Evolutionary conservation across 2,888 invertebrate species (phyloP), one percentile per base, ranked within the genome.

Genomic region (Geotrupes spiniger): DNA sequence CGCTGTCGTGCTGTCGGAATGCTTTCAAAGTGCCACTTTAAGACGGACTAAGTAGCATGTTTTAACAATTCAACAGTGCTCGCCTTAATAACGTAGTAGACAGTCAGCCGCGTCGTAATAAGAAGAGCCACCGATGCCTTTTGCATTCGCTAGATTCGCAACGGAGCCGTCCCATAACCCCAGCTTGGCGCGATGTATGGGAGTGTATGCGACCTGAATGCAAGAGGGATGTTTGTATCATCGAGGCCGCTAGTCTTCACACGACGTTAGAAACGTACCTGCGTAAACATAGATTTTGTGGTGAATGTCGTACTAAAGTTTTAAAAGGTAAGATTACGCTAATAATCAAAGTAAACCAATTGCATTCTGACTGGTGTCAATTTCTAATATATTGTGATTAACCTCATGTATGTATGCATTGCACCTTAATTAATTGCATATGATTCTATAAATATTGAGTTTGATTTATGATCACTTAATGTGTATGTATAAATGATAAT

Each of bases 241-340:
- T 95, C 45, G 91, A 93, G 73, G 87, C 89, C 57, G 85, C 86
- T 65, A 87, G 86, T 57, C 76, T 95, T 52, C 85, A 91, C 64
- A 85, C 86, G 52, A 93, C 93, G 10, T 78, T 95, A 28, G 92
- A 94, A 66, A 89, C 86, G 59, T 95, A 95, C 74, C 79, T 95
- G 51, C 82, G 89, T 60, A 95, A 95, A 76, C 94, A 95, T 71
- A 84, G 92, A 76, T 95, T 95, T 74, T 95, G 95, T 69, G 85
- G 87, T 2, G 95, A 95, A 69, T 95, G 95, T 70, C 87, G 92
- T 61, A 89, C 92, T 56, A 95, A 94, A 80, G 93, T 95, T 52
- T 71, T 82, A 58, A 71, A 71, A 64, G 72, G 72, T 72, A 59
- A 53, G 52, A 51, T 45, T 33, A 33, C n/a, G n/a, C n/a, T n/a